Evolutionary conservation across 2,797 vertebrate genomes (phyloP).

Genomic region (Danio kyathit): DNA sequence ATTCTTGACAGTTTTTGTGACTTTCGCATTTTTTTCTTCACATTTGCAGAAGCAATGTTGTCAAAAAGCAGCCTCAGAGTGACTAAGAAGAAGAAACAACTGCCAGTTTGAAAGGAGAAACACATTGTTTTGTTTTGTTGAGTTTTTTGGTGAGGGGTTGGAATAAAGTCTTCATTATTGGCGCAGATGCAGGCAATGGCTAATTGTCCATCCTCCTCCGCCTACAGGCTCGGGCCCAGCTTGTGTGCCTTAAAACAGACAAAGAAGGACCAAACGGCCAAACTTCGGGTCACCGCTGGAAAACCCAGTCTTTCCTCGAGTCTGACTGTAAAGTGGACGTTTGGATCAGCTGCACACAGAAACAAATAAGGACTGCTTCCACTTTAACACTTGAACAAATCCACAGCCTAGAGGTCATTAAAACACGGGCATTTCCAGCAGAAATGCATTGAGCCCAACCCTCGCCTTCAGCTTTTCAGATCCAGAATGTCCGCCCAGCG

Average conservation of each 20-base stretch:
- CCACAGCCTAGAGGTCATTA: constrained; percentile 38
- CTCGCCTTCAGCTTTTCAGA: constrained; percentile 29
- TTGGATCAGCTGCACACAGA: constrained; percentile 52
- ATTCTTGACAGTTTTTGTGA: constrained; percentile 4
- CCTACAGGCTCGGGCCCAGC: constrained; percentile 26
- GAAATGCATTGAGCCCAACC: constrained; percentile 37
- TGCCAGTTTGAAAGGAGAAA: constrained; percentile 65
- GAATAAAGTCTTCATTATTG: constrained; percentile 49
- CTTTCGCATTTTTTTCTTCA: constrained; percentile 10
- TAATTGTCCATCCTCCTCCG: constrained; percentile 21
- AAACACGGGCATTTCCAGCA: constrained; percentile 22
- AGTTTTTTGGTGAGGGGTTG: constrained; percentile 55
- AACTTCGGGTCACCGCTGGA: constrained; percentile 32
- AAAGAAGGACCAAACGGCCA: constrained; percentile 31
- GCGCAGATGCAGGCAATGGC: constrained; percentile 36
- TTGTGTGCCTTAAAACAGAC: constrained; percentile 58
- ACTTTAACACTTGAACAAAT: constrained; percentile 31
- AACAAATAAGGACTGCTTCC: constrained; percentile 28
- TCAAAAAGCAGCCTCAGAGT: constrained; percentile 62
- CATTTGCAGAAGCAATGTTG: constrained; percentile 66
- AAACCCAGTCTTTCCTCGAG: constrained; percentile 44
- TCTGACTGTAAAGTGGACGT: constrained; percentile 40
- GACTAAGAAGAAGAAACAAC: constrained; percentile 68
- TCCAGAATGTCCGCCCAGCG: constrained; percentile 9
- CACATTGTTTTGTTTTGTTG: constrained; percentile 49